phyloP scores from a whole-genome alignment of 2,797 vertebrate genomes.

The Pyrocephalus nanus region DNA sequence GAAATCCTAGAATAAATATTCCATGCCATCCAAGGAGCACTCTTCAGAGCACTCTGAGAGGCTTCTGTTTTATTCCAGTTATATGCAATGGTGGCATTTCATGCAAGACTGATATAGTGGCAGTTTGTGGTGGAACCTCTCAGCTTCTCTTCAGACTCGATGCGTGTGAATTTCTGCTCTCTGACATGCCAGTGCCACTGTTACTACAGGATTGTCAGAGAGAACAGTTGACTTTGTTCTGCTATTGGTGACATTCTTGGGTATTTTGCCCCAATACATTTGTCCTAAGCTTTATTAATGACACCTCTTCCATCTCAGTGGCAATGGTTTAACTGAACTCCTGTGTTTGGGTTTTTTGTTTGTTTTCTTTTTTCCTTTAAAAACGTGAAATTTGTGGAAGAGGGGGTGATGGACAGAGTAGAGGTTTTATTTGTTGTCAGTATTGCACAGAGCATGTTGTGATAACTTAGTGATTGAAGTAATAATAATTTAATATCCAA shows the following conservation, averaged over 20 bases:
- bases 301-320: neutral
- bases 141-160: neutral
- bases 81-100: neutral
- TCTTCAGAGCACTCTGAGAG: neutral
- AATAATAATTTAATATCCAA: neutral
- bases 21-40: neutral
- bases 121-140: neutral
- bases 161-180: neutral
- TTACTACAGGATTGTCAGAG: neutral
- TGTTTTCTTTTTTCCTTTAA: neutral
- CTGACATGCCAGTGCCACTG: neutral
- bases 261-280: neutral
- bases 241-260: neutral
- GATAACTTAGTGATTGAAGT: neutral
- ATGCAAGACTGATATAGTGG: neutral
- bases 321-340: neutral
- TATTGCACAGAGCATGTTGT: neutral
- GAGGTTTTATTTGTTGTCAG: neutral
- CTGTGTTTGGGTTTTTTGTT: neutral
- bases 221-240: neutral
- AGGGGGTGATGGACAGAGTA: fast-evolving
- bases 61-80: neutral
- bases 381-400: neutral
- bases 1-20: neutral
- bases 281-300: neutral